Conservation (phyloP, 2,113 vertebrate species). For the Theropithecus gelada region DNA sequence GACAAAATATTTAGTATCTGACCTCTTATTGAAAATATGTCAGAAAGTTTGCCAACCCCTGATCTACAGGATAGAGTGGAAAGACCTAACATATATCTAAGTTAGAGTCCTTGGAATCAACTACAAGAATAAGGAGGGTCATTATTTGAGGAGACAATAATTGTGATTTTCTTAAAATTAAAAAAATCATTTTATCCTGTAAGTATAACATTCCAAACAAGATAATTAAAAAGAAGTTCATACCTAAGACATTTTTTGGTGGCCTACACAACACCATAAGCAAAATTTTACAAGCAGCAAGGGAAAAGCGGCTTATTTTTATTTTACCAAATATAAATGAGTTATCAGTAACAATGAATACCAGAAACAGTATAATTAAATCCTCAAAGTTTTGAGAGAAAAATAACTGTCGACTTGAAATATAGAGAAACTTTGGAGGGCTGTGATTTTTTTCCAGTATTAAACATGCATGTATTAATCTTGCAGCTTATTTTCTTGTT, state of each 20-base stretch:
- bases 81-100: background rate
- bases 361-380: background rate
- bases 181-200: background rate
- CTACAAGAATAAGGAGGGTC: background rate
- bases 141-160: background rate
- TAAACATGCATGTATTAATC: background rate
- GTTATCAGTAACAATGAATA: background rate
- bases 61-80: background rate
- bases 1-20: background rate
- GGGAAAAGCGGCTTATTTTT: background rate
- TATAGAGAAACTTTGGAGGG: background rate
- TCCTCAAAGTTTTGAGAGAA: background rate
- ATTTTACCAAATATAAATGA: background rate
- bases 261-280: background rate
- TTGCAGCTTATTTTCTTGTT: background rate
- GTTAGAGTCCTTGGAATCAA: background rate
- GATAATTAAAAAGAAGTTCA: background rate
- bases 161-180: conserved; percentile 9
- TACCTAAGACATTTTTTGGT: background rate
- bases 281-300: background rate
- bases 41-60: background rate
- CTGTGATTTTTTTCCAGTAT: background rate
- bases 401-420: background rate
- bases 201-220: background rate
- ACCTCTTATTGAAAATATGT: background rate